Conservation (phyloP, 2,888 invertebrate species). For the Neuroscelio doddi region DNA sequence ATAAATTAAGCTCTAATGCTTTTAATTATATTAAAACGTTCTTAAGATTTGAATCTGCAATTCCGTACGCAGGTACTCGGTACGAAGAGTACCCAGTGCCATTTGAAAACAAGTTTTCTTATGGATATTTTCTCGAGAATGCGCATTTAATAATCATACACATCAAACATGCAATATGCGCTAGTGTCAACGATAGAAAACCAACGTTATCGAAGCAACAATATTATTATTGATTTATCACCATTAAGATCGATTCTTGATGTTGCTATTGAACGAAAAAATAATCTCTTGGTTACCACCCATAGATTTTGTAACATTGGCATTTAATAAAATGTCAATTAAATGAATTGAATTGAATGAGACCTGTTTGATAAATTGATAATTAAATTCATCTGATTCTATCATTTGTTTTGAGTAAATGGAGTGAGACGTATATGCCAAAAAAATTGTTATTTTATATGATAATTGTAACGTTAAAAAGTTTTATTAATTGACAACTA, state of each 20-base stretch:
- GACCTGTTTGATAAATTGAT: too few relatives aligned
- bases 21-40: too few relatives aligned
- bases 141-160: slow-evolving; percentile 11
- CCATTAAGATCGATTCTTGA: background rate
- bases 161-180: slow-evolving; percentile 3
- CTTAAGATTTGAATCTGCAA: background rate
- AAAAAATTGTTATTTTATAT: too few relatives aligned
- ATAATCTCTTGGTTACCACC: background rate
- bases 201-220: slow-evolving; percentile 5
- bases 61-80: background rate
- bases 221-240: slow-evolving; percentile 8
- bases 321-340: slow-evolving; percentile 41
- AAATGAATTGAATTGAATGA: slow-evolving; percentile 4
- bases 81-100: slow-evolving; percentile 5
- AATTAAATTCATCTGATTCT: too few relatives aligned
- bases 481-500: too few relatives aligned
- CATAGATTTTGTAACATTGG: slow-evolving; percentile 19
- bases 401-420: too few relatives aligned
- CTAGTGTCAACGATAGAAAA: background rate
- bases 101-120: slow-evolving; percentile 15
- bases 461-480: too few relatives aligned
- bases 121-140: slow-evolving; percentile 3
- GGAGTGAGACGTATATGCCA: too few relatives aligned
- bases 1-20: too few relatives aligned
- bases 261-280: background rate